Evolutionary conservation across 2,797 vertebrate genomes (phyloP).

Genomic region (Mareca penelope): DNA sequence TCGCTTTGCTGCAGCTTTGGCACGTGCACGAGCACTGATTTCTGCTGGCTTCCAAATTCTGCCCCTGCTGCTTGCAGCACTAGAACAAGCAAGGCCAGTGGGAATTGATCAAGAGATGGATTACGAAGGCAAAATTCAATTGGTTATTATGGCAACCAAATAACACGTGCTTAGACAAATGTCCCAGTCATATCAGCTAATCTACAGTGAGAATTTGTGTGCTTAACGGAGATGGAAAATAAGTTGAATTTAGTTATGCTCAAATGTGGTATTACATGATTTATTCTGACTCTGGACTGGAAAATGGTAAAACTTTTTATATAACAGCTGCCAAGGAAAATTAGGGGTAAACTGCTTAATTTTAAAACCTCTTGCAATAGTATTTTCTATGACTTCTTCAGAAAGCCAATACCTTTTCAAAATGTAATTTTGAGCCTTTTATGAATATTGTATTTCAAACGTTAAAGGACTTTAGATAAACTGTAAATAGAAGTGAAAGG

Average conservation of each 20-base stretch:
- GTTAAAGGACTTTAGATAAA: neutral
- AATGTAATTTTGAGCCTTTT: neutral
- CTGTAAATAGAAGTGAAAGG: neutral
- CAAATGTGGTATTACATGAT: neutral
- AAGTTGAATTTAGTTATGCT: neutral
- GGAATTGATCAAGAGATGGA: neutral
- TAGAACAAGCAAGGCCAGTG: neutral
- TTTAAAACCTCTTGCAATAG: neutral
- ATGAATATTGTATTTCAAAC: neutral
- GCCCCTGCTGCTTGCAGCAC: neutral
- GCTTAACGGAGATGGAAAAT: neutral
- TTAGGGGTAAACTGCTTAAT: slow-evolving; percentile 25
- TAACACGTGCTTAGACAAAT: neutral
- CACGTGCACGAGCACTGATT: neutral
- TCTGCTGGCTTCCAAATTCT: neutral
- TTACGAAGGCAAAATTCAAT: neutral
- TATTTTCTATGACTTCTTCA: neutral
- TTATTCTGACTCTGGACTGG: slow-evolving; percentile 34
- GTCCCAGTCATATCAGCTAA: neutral
- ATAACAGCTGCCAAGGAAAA: slow-evolving; percentile 46
- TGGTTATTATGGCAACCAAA: neutral
- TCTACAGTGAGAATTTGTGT: neutral
- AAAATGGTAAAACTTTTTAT: slow-evolving; percentile 35
- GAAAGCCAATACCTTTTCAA: neutral
- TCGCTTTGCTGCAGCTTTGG: neutral